Evolutionary conservation across 2,888 invertebrate genomes (phyloP), one percentile per base, ranked within the genome.

Genomic region (Sycophila texana): DNA sequence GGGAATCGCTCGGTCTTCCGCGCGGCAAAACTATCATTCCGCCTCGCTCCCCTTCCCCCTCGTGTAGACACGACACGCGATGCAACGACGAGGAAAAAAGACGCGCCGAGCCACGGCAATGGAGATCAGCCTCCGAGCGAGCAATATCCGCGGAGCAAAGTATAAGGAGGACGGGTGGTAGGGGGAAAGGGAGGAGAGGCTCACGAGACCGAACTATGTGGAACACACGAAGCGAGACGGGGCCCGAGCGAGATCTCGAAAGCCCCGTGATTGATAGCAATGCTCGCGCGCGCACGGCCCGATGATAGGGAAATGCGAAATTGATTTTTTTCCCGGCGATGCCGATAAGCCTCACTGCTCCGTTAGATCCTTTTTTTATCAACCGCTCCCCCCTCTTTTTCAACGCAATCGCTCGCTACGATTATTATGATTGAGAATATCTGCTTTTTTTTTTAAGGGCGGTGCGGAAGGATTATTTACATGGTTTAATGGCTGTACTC

Each of bases 21-120:
- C 67, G 58, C 67, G 67, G 53, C 26, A n/a, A 76, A 76, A 70
- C 76, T 76, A 70, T 76, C 63, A 76, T 68, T 76, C 61, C 75
- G 61, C 68, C 63, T 66, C 39, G 26, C 57, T 5, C 49, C 49
- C 47, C 51, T 70, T 16, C 30, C 47, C 26, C 39, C 55, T 57
- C 57, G 13, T 10, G 39, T 13, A 74, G 55, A 74, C 55, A 74
- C 58, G 57, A 49, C 66, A 18, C 26, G 51, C 14, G 51, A 60
- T 16, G 20, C 39, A n/a, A 57, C 55, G 39, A 65, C 30, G 55
- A 57, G 18, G 14, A 55, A 47, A 65, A 51, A 18, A 65, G 16
- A 57, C n/a, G 65, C 71, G 20, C 18, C 47, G 22, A 47, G 4
- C n/a, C n/a, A 18, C 16, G 51, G n/a, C 53, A 47, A 51, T 30